Percentiles rank a stretch among this genome's conserved stretches.
These are phyloP conservation scores for Globodera ellingtonae DNA, from an alignment of 1,140 invertebrate species.

Conservation along the genomic window DNA sequence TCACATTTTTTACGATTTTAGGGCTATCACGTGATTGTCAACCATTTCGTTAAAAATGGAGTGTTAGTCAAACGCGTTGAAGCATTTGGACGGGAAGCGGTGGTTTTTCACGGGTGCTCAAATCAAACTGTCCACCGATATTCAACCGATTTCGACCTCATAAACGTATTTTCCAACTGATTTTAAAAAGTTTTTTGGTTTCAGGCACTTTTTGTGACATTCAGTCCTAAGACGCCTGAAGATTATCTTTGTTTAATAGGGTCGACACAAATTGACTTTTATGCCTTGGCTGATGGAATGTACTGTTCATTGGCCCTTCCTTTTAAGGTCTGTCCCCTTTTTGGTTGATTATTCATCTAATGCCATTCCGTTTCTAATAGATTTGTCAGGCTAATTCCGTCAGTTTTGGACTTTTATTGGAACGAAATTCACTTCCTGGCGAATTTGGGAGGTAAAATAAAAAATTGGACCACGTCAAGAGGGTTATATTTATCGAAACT, in stretches of 20 bases:
- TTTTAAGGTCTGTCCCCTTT: conserved; percentile 17
- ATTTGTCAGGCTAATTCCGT: conserved; percentile 33
- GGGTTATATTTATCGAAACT: background rate
- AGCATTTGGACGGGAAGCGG: conserved; percentile 21
- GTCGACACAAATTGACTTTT: conserved; percentile 30
- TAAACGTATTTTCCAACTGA: conserved; percentile 24
- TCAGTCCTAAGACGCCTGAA: conserved; percentile 32
- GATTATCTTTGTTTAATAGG: conserved; percentile 39
- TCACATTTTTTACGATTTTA: background rate
- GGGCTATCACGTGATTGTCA: conserved; percentile 17
- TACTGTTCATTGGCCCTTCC: conserved; percentile 33
- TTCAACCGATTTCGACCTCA: conserved; percentile 32
- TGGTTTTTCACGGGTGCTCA: conserved; percentile 26
- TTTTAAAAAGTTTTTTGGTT: conserved; percentile 6
- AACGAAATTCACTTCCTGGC: conserved; percentile 34
- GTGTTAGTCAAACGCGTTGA: conserved; percentile 32
- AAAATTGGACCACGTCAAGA: background rate
- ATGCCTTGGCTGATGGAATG: conserved; percentile 28
- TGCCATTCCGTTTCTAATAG: background rate
- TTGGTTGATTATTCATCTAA: background rate
- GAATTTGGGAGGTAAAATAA: conserved; percentile 21
- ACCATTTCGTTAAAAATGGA: conserved; percentile 32
- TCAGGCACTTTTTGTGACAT: conserved; percentile 40
- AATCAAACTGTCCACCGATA: conserved; percentile 24
- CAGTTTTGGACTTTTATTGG: conserved; percentile 34